A percentile compares a stretch with the other conserved stretches of the same genome.
Conservation (phyloP, 2,888 invertebrate genomes). For the Choristoneura rosaceana region DNA sequence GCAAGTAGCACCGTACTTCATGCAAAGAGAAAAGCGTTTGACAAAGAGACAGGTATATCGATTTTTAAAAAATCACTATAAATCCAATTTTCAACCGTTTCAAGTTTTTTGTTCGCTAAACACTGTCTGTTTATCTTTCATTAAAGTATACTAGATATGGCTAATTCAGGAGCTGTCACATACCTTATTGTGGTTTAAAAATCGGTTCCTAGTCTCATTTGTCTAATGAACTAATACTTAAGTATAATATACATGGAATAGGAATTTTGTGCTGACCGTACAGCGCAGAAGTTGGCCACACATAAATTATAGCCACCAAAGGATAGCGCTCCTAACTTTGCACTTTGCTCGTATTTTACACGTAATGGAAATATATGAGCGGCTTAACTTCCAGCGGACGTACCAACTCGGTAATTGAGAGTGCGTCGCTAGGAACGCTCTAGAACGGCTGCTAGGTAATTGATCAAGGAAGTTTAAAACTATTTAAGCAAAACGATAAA, state of each 20-base stretch:
- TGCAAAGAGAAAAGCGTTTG: too few relatives aligned
- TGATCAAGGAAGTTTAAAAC: conserved; percentile 27
- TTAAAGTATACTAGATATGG: too few relatives aligned
- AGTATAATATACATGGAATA: background rate
- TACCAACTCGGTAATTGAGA: conserved; percentile 72
- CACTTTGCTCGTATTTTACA: conserved; percentile 83
- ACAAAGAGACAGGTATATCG: too few relatives aligned
- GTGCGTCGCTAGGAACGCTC: conserved; percentile 68
- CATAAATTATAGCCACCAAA: conserved; percentile 82
- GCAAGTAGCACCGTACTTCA: too few relatives aligned
- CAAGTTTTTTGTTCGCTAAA: too few relatives aligned
- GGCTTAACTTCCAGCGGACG: conserved; percentile 70
- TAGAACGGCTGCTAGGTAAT: conserved; percentile 45
- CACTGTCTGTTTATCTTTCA: too few relatives aligned
- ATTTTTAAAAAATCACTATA: too few relatives aligned
- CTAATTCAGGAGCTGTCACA: too few relatives aligned
- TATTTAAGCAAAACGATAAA: too few relatives aligned
- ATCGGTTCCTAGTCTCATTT: too few relatives aligned
- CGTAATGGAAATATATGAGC: conserved; percentile 80
- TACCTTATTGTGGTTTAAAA: too few relatives aligned
- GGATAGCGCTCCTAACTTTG: conserved; percentile 82
- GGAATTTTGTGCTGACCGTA: conserved; percentile 56
- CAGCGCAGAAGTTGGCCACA: conserved; percentile 73
- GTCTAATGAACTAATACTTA: background rate
- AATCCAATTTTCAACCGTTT: too few relatives aligned